A percentile compares a stretch with the other conserved stretches of the same genome.
Conservation (phyloP, 2,888 invertebrate species). For the Aquatica leii region DNA sequence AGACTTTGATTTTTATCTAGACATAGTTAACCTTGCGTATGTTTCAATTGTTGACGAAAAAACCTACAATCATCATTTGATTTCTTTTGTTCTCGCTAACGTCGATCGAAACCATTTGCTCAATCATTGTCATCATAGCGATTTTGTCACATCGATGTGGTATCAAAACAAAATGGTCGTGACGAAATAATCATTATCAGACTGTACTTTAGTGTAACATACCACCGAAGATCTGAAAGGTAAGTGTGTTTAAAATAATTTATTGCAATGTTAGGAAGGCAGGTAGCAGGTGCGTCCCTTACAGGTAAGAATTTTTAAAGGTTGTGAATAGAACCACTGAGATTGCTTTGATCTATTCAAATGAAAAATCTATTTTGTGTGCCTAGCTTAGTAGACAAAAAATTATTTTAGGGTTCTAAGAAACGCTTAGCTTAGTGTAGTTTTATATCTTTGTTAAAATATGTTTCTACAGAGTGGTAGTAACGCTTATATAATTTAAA, state of each 20-base stretch:
- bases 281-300: no score
- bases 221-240: no score
- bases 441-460: no score
- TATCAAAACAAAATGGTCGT: not conserved
- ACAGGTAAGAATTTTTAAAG: no score
- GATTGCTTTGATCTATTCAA: not conserved
- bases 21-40: slow-evolving; percentile 1
- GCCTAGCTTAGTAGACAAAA: no score
- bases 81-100: not conserved
- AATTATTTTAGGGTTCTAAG: no score
- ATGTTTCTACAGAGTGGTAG: no score
- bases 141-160: not conserved
- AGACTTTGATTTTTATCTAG: not conserved
- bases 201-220: not conserved
- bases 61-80: not conserved
- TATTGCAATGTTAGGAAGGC: no score
- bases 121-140: not conserved
- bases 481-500: no score
- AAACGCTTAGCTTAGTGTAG: no score
- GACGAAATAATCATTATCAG: slow-evolving; percentile 1
- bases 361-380: not conserved
- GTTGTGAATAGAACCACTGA: no score
- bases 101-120: not conserved
- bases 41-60: not conserved
- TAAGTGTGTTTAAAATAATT: no score